Percentiles rank a stretch among this genome's conserved stretches.
Evolutionary conservation across 2,797 vertebrate species (phyloP).

Genomic region (Manis crassicaudata): DNA sequence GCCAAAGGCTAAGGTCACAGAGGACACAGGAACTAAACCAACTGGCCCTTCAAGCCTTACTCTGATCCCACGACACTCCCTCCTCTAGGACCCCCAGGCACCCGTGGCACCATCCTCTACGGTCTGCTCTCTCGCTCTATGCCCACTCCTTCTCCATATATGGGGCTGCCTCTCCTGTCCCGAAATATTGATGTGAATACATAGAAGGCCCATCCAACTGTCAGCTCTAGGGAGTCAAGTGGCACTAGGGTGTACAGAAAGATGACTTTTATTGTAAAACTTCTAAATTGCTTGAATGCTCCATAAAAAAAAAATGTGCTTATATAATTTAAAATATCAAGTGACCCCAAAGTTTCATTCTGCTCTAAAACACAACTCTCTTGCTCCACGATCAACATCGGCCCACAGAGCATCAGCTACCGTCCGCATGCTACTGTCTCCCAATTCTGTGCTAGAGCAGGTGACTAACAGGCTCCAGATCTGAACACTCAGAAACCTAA

Average conservation of each 20-base stretch:
- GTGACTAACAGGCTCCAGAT: background rate
- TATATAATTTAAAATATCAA: background rate
- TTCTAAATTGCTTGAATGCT: background rate
- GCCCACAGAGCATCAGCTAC: background rate
- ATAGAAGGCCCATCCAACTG: background rate
- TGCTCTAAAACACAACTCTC: background rate
- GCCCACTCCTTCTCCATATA: background rate
- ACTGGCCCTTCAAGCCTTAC: background rate
- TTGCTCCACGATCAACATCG: fast-evolving
- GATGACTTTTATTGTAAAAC: background rate
- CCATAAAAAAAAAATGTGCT: background rate
- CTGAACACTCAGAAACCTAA: background rate
- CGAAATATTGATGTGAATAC: background rate
- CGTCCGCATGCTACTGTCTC: background rate
- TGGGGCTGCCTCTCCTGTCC: background rate
- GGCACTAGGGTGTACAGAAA: background rate
- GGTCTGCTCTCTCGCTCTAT: background rate
- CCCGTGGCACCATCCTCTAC: background rate
- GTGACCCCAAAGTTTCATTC: background rate
- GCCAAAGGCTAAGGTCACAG: background rate
- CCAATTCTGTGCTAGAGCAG: background rate
- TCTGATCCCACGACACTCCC: background rate
- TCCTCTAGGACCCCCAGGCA: background rate
- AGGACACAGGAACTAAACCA: background rate
- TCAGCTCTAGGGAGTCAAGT: background rate